These are phyloP conservation scores for Pterostichus madidus DNA, from an alignment of 2,888 invertebrate genomes.

Conservation along the genomic window DNA sequence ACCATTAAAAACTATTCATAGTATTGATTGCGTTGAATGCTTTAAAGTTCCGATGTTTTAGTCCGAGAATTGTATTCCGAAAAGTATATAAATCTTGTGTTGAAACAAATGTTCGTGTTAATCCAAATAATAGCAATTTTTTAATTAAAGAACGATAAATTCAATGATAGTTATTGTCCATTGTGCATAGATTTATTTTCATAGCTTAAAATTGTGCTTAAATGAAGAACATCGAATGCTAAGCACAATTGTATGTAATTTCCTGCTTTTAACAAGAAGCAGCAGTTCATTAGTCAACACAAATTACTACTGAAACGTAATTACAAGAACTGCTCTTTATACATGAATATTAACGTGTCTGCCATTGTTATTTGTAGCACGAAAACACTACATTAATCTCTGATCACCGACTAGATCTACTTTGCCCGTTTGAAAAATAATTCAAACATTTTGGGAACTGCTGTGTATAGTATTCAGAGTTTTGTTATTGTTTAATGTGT, in stretches of 20 bases:
- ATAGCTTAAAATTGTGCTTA: constrained; percentile 34
- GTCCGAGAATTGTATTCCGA: too few species aligned
- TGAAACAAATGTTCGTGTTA: too few species aligned
- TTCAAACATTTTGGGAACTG: too few species aligned
- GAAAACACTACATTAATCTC: constrained; percentile 29
- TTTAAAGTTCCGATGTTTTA: too few species aligned
- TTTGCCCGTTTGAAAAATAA: too few species aligned
- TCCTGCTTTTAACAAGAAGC: constrained; percentile 65
- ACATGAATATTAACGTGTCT: constrained; percentile 20
- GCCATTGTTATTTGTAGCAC: constrained; percentile 44
- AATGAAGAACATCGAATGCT: constrained; percentile 31
- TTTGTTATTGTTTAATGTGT: too few species aligned
- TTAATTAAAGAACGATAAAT: background rate
- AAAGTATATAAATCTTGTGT: too few species aligned
- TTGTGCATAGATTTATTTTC: constrained; percentile 19
- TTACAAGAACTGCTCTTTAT: constrained; percentile 57
- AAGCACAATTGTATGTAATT: constrained; percentile 60
- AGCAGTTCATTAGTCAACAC: constrained; percentile 63
- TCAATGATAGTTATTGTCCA: background rate
- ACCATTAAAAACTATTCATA: too few species aligned
- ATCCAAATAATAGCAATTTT: too few species aligned
- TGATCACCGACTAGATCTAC: constrained; percentile 4
- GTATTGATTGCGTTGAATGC: too few species aligned
- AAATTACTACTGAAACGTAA: constrained; percentile 60
- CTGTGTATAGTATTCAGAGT: too few species aligned